Conservation (phyloP, 2,797 vertebrate species). For the Peromyscus melanophrys region DNA sequence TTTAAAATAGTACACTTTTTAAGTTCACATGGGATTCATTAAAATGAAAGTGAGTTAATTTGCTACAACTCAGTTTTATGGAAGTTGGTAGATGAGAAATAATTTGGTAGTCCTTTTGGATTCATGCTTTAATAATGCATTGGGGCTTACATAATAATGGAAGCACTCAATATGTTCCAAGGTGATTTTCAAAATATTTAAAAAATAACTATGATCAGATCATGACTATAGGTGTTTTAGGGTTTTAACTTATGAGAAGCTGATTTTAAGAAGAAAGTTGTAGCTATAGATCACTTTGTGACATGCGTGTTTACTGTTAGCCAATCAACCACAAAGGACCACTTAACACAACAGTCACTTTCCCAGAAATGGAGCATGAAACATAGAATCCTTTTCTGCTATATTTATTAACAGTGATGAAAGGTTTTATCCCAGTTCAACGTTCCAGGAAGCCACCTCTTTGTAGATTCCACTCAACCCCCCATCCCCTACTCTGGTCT, state of each 20-base stretch:
- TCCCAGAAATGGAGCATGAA: not conserved
- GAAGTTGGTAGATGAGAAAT: constrained; percentile 53
- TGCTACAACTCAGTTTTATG: constrained; percentile 1
- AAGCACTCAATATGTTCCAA: not conserved
- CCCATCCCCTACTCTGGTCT: too few species aligned
- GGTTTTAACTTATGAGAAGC: constrained; percentile 8
- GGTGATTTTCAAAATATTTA: constrained; percentile 20
- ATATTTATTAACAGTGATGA: not conserved
- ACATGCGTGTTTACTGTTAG: not conserved
- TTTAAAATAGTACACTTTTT: not conserved
- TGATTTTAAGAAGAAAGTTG: constrained; percentile 35
- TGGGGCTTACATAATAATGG: not conserved
- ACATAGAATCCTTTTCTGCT: not conserved
- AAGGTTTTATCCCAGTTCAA: not conserved
- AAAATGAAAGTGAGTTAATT: constrained; percentile 58
- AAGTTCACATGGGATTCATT: constrained; percentile 20
- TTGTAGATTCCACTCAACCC: not conserved
- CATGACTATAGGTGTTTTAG: not conserved
- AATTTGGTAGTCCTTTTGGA: constrained; percentile 43
- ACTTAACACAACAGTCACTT: not conserved
- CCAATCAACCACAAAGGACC: not conserved
- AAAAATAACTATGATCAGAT: constrained; percentile 25
- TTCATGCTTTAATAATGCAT: constrained; percentile 54
- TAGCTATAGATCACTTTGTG: constrained; percentile 11
- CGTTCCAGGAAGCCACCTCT: not conserved